phyloP scores from a whole-genome alignment of 2,797 vertebrate species.

The Phoxinus dragarum region DNA sequence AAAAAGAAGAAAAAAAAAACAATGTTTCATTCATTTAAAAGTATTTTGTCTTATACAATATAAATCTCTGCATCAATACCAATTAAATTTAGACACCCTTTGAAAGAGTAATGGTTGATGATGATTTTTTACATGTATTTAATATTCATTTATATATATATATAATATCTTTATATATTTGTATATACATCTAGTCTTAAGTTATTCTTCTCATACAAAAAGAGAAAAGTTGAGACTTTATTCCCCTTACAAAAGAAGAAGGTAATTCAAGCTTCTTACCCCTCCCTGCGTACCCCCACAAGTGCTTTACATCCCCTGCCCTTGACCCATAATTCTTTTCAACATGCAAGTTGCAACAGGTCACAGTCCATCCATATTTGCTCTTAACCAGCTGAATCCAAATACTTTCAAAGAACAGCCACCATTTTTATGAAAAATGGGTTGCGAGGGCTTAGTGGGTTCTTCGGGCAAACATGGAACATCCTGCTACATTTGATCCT shows the following conservation, averaged over 20 bases:
- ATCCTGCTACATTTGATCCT: constrained; percentile 29
- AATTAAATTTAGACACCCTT: constrained; percentile 71
- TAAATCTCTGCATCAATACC: constrained; percentile 83
- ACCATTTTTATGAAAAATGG: constrained; percentile 42
- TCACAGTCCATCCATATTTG: background rate
- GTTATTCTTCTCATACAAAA: constrained; percentile 81
- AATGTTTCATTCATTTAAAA: constrained; percentile 71
- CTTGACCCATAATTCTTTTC: constrained; percentile 6
- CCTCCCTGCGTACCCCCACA: constrained; percentile 41
- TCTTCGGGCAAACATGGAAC: background rate
- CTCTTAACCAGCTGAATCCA: constrained; percentile 24
- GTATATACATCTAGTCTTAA: constrained; percentile 82
- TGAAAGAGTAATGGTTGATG: constrained; percentile 73
- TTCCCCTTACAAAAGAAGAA: constrained; percentile 73
- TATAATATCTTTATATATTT: constrained; percentile 68
- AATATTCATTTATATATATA: constrained; percentile 60
- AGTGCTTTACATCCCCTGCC: constrained; percentile 44
- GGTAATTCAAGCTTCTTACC: constrained; percentile 62
- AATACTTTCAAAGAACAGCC: constrained; percentile 37
- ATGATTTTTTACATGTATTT: constrained; percentile 72
- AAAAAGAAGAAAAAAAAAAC: constrained; percentile 55
- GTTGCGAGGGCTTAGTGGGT: constrained; percentile 2
- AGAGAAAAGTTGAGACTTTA: constrained; percentile 78
- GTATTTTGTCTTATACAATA: constrained; percentile 77
- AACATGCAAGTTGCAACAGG: constrained; percentile 26